Evolutionary conservation across 2,888 invertebrate species (phyloP).

Genomic region (Noctua comes): DNA sequence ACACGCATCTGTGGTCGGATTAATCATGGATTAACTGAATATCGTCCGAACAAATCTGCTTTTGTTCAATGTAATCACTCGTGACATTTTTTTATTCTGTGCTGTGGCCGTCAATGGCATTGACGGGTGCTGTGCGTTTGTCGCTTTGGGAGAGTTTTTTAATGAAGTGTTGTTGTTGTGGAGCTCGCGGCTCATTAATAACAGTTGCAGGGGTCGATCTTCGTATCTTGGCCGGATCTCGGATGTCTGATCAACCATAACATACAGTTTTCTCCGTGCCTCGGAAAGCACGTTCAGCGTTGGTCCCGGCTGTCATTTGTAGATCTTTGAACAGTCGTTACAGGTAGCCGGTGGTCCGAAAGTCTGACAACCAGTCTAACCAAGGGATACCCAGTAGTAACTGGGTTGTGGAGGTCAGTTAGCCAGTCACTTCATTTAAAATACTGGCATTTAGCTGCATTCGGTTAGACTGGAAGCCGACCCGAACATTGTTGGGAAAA

Average conservation of each 20-base stretch:
- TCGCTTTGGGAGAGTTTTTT: not conserved
- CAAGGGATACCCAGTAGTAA: not conserved
- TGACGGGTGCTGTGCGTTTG: slow-evolving; percentile 32
- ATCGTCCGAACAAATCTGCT: slow-evolving; percentile 79
- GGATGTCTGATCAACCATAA: not conserved
- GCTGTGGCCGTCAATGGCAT: slow-evolving; percentile 58
- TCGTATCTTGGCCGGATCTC: not conserved
- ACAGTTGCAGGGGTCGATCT: not conserved
- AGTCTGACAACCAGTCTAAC: not conserved
- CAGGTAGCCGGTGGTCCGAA: not conserved
- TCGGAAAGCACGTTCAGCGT: not conserved
- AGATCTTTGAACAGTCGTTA: not conserved
- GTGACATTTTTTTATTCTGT: slow-evolving; percentile 77
- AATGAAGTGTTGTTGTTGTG: not conserved
- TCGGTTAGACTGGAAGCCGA: not conserved
- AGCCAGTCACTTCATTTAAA: not conserved
- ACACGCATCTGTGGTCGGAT: slow-evolving; percentile 83
- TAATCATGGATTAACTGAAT: slow-evolving; percentile 83
- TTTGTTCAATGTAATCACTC: slow-evolving; percentile 76
- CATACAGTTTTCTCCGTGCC: not conserved
- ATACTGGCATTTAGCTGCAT: too few species aligned
- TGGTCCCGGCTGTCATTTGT: not conserved
- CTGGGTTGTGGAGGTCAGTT: not conserved
- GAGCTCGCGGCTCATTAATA: not conserved
- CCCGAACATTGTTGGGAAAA: not conserved